Evolutionary conservation across 2,888 invertebrate genomes (phyloP).

Genomic region (Amiota mariae): DNA sequence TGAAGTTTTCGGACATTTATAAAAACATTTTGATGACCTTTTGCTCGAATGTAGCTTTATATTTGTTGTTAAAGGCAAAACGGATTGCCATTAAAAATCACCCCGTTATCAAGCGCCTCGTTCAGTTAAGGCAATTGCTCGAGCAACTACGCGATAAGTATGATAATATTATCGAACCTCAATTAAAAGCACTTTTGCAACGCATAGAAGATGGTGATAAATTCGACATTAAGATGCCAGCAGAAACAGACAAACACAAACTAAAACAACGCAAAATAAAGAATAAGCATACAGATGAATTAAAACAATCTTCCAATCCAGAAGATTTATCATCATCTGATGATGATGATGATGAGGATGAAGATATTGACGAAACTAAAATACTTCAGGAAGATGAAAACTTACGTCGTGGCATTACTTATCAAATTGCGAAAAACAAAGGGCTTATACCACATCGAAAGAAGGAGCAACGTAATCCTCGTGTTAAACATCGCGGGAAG

Average conservation of each 20-base stretch:
- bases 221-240: slow-evolving; percentile 66
- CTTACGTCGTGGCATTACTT: slow-evolving; percentile 87
- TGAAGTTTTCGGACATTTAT: slow-evolving; percentile 82
- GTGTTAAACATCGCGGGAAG: slow-evolving; percentile 95
- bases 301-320: too few species aligned
- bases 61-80: slow-evolving; percentile 87
- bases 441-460: slow-evolving; percentile 92
- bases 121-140: slow-evolving; percentile 85
- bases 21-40: slow-evolving; percentile 85
- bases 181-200: slow-evolving; percentile 79
- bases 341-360: slow-evolving; percentile 42
- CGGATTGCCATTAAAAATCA: slow-evolving; percentile 84
- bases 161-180: slow-evolving; percentile 79
- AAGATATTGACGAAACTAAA: slow-evolving; percentile 74
- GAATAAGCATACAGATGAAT: slow-evolving; percentile 43
- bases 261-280: slow-evolving; percentile 52
- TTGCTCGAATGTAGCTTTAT: slow-evolving; percentile 89
- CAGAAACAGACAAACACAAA: slow-evolving; percentile 46
- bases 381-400: slow-evolving; percentile 62
- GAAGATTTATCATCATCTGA: background rate
- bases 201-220: slow-evolving; percentile 74
- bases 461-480: slow-evolving; percentile 93
- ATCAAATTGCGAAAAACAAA: slow-evolving; percentile 96
- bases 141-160: slow-evolving; percentile 83
- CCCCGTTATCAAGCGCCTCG: slow-evolving; percentile 90